Conservation (phyloP, 1,140 invertebrate genomes). For the Leptonema lineaticorne region DNA sequence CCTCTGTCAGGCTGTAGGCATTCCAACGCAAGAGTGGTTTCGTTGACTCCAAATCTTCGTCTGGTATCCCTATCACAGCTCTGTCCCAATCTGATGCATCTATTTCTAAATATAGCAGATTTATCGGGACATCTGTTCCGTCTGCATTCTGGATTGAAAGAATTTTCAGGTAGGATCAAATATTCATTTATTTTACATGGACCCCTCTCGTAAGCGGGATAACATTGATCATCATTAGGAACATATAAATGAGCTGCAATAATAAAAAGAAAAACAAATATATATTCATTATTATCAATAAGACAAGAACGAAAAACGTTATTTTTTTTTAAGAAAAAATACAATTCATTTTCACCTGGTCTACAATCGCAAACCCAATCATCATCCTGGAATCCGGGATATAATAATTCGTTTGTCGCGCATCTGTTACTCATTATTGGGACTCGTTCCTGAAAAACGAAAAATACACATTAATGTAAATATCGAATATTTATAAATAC, state of each 20-base stretch:
- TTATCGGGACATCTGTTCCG: slow-evolving; percentile 60
- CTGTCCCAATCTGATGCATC: slow-evolving; percentile 55
- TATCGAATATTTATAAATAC: neutral
- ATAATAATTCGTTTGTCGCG: slow-evolving; percentile 62
- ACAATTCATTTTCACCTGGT: slow-evolving; percentile 49
- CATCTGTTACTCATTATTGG: slow-evolving; percentile 64
- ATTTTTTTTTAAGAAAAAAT: neutral
- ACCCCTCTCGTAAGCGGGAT: slow-evolving; percentile 61
- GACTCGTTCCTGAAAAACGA: slow-evolving; percentile 52
- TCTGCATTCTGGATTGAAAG: slow-evolving; percentile 59
- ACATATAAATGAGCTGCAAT: slow-evolving; percentile 62
- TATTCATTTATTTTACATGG: slow-evolving; percentile 60
- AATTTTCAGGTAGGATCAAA: slow-evolving; percentile 56
- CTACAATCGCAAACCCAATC: slow-evolving; percentile 70
- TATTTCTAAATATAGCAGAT: slow-evolving; percentile 52
- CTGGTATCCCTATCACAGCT: slow-evolving; percentile 48
- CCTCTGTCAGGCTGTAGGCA: slow-evolving; percentile 44
- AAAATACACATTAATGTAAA: neutral
- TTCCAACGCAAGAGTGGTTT: slow-evolving; percentile 50
- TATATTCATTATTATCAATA: too few relatives aligned
- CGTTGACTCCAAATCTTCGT: slow-evolving; percentile 53
- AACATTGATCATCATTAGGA: slow-evolving; percentile 60
- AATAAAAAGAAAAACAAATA: slow-evolving; percentile 15
- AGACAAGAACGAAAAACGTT: neutral
- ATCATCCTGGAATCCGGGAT: slow-evolving; percentile 61